These are phyloP conservation scores for Rhodophaea formosa DNA, from an alignment of 2,888 invertebrate species.

Conservation along the genomic window DNA sequence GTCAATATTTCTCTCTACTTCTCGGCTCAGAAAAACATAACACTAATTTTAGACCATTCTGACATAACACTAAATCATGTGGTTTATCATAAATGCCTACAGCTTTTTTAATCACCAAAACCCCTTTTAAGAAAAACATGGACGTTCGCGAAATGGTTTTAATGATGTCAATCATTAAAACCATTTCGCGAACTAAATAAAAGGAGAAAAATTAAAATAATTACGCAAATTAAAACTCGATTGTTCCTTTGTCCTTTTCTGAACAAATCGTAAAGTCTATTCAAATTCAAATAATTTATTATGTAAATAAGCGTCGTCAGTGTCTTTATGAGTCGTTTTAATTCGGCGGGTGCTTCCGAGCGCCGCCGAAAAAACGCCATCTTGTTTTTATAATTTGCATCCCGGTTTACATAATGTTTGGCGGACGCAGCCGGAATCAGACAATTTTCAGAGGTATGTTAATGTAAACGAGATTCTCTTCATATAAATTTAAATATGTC, in stretches of 20 bases:
- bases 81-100: too few relatives aligned
- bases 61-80: too few relatives aligned
- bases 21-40: too few relatives aligned
- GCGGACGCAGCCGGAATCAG: background rate
- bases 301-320: constrained; percentile 16
- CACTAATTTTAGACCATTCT: too few relatives aligned
- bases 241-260: background rate
- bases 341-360: constrained; percentile 12
- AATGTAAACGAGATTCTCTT: constrained; percentile 1
- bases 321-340: constrained; percentile 15
- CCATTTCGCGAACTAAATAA: background rate
- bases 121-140: background rate
- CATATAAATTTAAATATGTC: too few relatives aligned
- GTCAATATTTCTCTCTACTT: too few relatives aligned
- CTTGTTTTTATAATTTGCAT: constrained; percentile 11
- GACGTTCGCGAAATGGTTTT: too few relatives aligned
- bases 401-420: constrained; percentile 5
- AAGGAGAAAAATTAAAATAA: background rate
- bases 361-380: constrained; percentile 3
- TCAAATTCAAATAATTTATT: constrained; percentile 17
- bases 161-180: too few relatives aligned
- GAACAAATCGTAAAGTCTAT: background rate
- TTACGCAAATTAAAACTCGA: constrained; percentile 1
- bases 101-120: too few relatives aligned
- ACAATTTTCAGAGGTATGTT: constrained; percentile 1